Evolutionary conservation across 2,113 vertebrate species (phyloP), one percentile per base, ranked within the genome.

Genomic region (Mustelus asterias): DNA sequence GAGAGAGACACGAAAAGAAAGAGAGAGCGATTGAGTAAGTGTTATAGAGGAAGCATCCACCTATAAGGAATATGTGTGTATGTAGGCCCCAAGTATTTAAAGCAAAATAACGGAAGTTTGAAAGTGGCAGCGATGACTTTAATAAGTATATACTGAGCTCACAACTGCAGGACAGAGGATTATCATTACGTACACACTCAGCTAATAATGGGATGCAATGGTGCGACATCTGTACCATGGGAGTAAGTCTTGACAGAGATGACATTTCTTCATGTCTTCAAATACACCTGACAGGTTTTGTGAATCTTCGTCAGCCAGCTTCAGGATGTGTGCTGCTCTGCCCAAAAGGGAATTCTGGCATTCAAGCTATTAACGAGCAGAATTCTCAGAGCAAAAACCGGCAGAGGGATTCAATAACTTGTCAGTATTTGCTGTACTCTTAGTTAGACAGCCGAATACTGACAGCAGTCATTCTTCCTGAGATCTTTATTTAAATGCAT

Each of bases 241-340:
- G 94, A 95, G 22, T 0, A 94, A 94, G 20, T 72, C 93, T 76
- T 33, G 70, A 26, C 44, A 95, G 94, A 72, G 69, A 67, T 95
- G 94, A 95, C 94, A 76, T 54, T 94, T 33, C 94, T 72, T 76
- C 69, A 70, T 54, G 26, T 7, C 67, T 95, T 95, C 94, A 95
- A 95, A 72, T 29, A 95, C 13, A 70, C 22, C 37, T 72, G 94
- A 95, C 69, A 48, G 26, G 24, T 93, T 93, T 29, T 41, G 72
- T 20, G 33, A 72, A 72, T 76, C 94, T 95, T 44, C 13, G 33
- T 54, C 94, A 72, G 44, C 22, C 60, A 37, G 60, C 89, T 93
- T 93, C 37, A 95, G 69, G 44, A 76, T 5, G 8, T 72, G 44
- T 29, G 33, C 14, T 54, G 41, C 29, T 72, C 26, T 76, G 41